phyloP scores from a whole-genome alignment of 2,113 vertebrate species.

The Marmota flaviventris region DNA sequence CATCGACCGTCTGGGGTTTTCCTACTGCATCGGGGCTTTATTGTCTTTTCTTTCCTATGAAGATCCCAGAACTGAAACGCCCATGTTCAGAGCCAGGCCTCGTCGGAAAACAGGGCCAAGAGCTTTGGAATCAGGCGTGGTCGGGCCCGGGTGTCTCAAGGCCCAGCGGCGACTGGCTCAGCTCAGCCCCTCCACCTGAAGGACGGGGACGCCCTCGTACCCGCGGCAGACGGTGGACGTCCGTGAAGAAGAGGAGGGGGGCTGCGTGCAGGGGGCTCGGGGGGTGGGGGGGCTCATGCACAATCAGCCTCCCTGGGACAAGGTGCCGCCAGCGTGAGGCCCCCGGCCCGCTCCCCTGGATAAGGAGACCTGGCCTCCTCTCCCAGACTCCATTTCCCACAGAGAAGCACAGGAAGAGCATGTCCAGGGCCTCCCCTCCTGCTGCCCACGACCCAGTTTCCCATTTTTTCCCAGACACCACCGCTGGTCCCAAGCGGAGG shows the following conservation, averaged over 20 bases:
- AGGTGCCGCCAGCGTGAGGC: neutral
- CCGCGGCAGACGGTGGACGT: neutral
- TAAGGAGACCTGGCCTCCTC: neutral
- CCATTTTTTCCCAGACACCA: neutral
- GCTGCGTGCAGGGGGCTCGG: neutral
- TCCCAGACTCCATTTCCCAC: neutral
- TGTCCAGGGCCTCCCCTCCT: neutral
- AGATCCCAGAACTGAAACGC: neutral
- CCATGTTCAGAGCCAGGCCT: conserved; percentile 1
- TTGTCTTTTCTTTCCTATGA: neutral
- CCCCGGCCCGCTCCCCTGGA: neutral
- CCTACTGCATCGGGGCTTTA: neutral
- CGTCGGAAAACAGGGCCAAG: neutral
- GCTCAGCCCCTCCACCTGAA: neutral
- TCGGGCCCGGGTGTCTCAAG: neutral
- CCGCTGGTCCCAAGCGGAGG: no score
- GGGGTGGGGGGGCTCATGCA: accelerated
- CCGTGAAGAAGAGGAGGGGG: neutral
- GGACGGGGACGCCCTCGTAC: neutral
- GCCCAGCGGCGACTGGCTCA: neutral
- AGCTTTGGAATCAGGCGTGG: neutral
- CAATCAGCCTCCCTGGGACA: neutral
- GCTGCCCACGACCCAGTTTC: neutral
- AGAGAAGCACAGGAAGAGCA: neutral
- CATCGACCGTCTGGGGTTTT: neutral